Evolutionary conservation across 2,888 invertebrate species (phyloP), one percentile per base, ranked within the genome.

Genomic region (Sphaerophoria taeniata): DNA sequence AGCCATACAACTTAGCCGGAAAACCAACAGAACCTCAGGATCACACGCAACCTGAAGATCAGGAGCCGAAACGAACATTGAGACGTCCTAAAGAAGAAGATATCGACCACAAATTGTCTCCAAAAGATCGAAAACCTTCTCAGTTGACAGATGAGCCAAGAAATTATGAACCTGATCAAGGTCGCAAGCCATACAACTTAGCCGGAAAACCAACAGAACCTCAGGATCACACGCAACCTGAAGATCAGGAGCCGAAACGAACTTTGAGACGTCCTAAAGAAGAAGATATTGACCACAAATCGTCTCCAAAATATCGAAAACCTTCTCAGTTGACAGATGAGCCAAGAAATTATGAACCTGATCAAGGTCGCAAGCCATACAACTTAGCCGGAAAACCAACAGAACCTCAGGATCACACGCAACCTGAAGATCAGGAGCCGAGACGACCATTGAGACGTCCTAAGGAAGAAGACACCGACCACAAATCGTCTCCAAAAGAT

Each of bases 211-310:
- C 65, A 43, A 53, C 12, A 12, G 39, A 24, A 3, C 71, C 55
- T 2, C 9, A 45, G 14, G 70, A 60, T 34, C 34, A 12, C 2
- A 14, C 34, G 7, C 31, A 5, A 1, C 33, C 9, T 4, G 34
- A 61, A 51, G 51, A 65, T 1, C 31, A 33, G 1, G 61, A 74
- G 12, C 79, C 79, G 31, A 74, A 55, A 16, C 31, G 63, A 9
- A 55, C 73, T 33, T 9, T 4, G 6, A 63, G 63, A n/a, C 63
- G 34, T 31, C 47, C 47, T 1, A 63, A 49, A 16, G 63, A 47
- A 2, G 31, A 43, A 7, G 45, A 45, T 4, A 61, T 9, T n/a
- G 14, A 61, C 5, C 24, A 33, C 12, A 65, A 4, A 3, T 36
- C 4, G 4, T 36, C 2, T n/a, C 7, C 51, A 31, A 53, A 53